Evolutionary conservation across 2,797 vertebrate genomes (phyloP), one percentile per base, ranked within the genome.

Genomic region (Gadopsis bispinosus): DNA sequence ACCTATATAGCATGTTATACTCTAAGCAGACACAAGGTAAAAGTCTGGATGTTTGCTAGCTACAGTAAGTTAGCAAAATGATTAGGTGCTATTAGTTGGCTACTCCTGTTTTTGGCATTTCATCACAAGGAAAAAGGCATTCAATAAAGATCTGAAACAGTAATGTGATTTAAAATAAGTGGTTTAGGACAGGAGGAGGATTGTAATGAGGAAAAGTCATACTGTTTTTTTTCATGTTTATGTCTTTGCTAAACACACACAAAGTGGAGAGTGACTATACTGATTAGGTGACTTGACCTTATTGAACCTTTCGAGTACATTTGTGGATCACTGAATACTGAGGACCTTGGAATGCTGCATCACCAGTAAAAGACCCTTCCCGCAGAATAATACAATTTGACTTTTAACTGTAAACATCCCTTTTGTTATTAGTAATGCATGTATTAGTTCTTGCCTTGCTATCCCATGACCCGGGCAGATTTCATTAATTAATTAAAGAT

Each of bases 401-500:
- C 60, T 51, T 43, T 5, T 48, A 39, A 50, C 31, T 9, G 19
- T 37, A 29, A 59, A 37, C 13, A 37, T 10, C 9, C 5, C 39
- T 45, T 11, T 47, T 3, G 2, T 43, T 45, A 20, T 26, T 16
- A 69, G 47, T 69, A 69, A 69, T n/a, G 20, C n/a, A 16, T 5
- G 53, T 35, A 62, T 45, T 51, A 43, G 37, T 20, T n/a, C 14
- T 31, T 62, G 2, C 56, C 33, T 29, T 39, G 33, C 56, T 6
- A 20, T 39, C n/a, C 45, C 13, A n/a, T 47, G 2, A n/a, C 16
- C n/a, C 1, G 35, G 48, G 29, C 66, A 48, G 58, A n/a, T 55
- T 69, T 62, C 12, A 16, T 69, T 26, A 26, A 26, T 26, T 26
- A 26, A 26, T 47, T 77, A 12, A n/a, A 77, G 69, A 56, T 43